These are phyloP conservation scores for Labia minor DNA, from an alignment of 2,888 invertebrate species.

Conservation along the genomic window DNA sequence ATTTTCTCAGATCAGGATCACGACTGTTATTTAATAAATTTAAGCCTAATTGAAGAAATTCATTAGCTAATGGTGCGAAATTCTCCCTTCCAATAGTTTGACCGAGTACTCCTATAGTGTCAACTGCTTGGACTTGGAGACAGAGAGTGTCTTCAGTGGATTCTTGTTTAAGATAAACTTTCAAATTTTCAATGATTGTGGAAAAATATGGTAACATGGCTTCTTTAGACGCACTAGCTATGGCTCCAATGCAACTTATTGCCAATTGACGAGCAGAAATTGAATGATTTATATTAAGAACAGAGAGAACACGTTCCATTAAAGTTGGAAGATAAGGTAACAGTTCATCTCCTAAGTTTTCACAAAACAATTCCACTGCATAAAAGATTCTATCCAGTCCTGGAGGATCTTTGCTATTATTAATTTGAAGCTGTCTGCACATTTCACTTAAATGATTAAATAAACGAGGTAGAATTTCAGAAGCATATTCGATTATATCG, in stretches of 20 bases:
- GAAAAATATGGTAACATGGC: slow-evolving; percentile 52
- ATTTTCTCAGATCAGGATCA: slow-evolving; percentile 63
- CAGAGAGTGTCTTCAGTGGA: slow-evolving; percentile 48
- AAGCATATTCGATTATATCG: slow-evolving; percentile 60
- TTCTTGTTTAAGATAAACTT: too few species aligned
- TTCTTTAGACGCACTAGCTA: slow-evolving; percentile 57
- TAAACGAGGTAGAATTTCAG: slow-evolving; percentile 55
- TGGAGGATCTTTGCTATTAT: slow-evolving; percentile 45
- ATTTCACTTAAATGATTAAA: slow-evolving; percentile 57
- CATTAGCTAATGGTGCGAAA: slow-evolving; percentile 55
- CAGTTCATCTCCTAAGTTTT: too few species aligned
- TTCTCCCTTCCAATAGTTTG: slow-evolving; percentile 57
- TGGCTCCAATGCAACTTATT: slow-evolving; percentile 56
- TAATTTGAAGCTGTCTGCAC: slow-evolving; percentile 43
- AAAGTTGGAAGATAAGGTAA: too few species aligned
- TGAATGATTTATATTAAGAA: slow-evolving; percentile 46
- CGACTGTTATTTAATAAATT: too few species aligned
- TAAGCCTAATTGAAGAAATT: slow-evolving; percentile 55
- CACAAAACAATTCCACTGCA: too few species aligned
- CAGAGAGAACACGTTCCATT: too few species aligned
- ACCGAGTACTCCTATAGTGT: slow-evolving; percentile 59
- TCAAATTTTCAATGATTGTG: too few species aligned
- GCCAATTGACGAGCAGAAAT: slow-evolving; percentile 54
- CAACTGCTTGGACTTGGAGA: slow-evolving; percentile 58
- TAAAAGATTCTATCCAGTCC: too few species aligned